phyloP scores from a whole-genome alignment of 2,113 vertebrate species.

The Bos javanicus region DNA sequence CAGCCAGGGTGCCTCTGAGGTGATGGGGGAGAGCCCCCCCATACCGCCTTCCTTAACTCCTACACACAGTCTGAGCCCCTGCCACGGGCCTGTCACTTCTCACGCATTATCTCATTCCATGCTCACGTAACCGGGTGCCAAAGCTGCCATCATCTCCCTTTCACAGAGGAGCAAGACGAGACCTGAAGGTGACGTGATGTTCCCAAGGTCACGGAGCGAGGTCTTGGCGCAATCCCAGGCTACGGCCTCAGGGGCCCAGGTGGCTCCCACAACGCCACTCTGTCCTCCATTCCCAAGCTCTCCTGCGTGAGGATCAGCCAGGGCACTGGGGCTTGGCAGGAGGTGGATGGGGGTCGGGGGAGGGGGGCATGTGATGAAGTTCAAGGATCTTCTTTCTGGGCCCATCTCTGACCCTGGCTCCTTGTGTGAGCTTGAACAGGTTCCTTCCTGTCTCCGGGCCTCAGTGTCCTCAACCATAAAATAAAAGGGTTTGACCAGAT shows the following conservation, averaged over 20 bases:
- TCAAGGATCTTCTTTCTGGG: background rate
- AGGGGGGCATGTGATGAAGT: background rate
- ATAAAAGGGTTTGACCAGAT: background rate
- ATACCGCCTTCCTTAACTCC: background rate
- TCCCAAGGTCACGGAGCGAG: constrained; percentile 42
- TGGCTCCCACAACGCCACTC: background rate
- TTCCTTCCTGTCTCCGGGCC: background rate
- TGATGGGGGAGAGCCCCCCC: background rate
- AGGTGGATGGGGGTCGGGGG: accelerated
- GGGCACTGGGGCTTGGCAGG: background rate
- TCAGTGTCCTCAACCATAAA: background rate
- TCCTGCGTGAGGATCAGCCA: background rate
- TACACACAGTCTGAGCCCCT: background rate
- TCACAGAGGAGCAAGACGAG: background rate
- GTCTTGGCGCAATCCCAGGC: background rate
- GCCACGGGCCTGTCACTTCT: background rate
- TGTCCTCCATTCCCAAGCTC: background rate
- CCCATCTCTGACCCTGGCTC: background rate
- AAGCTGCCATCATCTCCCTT: background rate
- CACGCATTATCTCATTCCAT: background rate
- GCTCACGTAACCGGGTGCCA: background rate
- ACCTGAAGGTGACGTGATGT: background rate
- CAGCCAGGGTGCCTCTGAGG: background rate
- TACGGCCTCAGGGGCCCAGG: background rate
- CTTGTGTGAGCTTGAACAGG: background rate